Percentiles rank a stretch among this genome's conserved stretches.
Evolutionary conservation across 2,113 vertebrate genomes (phyloP).

Genomic region (Ardeotis arabs): DNA sequence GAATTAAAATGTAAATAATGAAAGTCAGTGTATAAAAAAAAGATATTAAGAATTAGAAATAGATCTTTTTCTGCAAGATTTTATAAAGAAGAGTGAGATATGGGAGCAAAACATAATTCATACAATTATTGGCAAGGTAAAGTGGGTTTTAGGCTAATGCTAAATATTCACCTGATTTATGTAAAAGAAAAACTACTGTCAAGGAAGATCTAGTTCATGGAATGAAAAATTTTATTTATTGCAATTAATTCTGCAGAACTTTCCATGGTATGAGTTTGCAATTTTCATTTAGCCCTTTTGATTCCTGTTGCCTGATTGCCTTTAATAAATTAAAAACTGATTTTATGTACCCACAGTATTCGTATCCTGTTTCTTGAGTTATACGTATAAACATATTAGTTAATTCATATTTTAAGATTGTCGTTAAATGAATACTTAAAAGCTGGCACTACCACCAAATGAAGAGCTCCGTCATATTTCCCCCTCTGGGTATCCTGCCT

Average conservation of each 20-base stretch:
- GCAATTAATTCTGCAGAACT: constrained; percentile 11
- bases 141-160: neutral
- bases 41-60: neutral
- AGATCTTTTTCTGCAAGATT: neutral
- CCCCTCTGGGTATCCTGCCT: neutral
- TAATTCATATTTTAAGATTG: constrained; percentile 40
- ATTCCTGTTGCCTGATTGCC: constrained; percentile 13
- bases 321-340: constrained; percentile 48
- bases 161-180: neutral
- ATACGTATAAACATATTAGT: constrained; percentile 36
- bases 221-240: neutral
- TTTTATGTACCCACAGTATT: neutral
- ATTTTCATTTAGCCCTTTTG: constrained; percentile 21
- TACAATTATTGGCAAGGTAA: neutral
- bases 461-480: neutral
- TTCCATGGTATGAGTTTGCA: neutral
- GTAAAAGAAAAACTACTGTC: neutral
- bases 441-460: neutral
- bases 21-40: neutral
- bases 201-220: neutral
- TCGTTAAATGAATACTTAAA: constrained; percentile 26
- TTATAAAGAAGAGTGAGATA: neutral
- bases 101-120: neutral
- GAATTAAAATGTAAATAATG: neutral
- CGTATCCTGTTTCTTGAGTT: constrained; percentile 4